phyloP scores from a whole-genome alignment of 2,888 invertebrate species.

The Plagodis pulveraria region DNA sequence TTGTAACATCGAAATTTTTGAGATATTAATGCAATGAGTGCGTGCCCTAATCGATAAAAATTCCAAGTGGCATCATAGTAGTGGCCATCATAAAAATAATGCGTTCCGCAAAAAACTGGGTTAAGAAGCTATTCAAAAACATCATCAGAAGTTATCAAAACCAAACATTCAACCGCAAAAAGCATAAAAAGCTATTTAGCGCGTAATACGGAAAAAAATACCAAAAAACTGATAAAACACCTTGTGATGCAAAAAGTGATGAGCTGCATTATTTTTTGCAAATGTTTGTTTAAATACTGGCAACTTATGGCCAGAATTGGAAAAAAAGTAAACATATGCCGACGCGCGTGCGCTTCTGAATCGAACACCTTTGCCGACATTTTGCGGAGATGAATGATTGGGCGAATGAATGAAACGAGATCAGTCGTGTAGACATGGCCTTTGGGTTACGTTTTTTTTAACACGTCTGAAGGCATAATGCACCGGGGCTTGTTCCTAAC shows the following conservation, averaged over 20 bases:
- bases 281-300: conserved; percentile 55
- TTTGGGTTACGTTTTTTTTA: background rate
- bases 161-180: conserved; percentile 24
- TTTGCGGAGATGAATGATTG: conserved; percentile 60
- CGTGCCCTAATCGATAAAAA: too few species aligned
- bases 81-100: too few species aligned
- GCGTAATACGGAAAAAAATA: conserved; percentile 19
- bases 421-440: conserved; percentile 10
- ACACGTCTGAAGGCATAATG: background rate
- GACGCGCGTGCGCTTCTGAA: conserved; percentile 61
- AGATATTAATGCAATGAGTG: too few species aligned
- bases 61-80: too few species aligned
- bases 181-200: conserved; percentile 22
- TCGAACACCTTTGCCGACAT: conserved; percentile 74
- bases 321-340: conserved; percentile 53
- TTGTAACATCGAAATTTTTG: too few species aligned
- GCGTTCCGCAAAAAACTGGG: too few species aligned
- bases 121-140: conserved; percentile 6
- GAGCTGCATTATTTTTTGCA: conserved; percentile 47
- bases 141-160: conserved; percentile 26
- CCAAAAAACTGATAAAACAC: conserved; percentile 49
- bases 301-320: conserved; percentile 34
- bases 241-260: conserved; percentile 44
- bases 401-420: conserved; percentile 29
- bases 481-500: too few species aligned